Conservation (phyloP, 2,113 vertebrate species). For the Genyomyrus donnyi region DNA sequence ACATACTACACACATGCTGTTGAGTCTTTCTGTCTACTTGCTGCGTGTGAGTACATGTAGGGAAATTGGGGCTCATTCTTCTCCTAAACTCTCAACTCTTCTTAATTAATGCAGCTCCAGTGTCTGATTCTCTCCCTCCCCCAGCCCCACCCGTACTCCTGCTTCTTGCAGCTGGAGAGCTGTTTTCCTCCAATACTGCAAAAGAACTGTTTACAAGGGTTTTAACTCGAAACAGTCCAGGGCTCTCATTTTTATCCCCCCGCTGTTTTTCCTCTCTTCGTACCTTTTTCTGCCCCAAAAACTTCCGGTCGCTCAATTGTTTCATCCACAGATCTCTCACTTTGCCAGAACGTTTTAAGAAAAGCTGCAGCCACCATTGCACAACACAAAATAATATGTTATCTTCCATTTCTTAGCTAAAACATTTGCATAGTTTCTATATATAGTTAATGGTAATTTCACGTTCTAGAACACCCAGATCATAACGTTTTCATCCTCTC, state of each 20-base stretch:
- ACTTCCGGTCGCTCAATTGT: neutral
- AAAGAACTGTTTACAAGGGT: conserved; percentile 49
- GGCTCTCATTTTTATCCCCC: conserved; percentile 43
- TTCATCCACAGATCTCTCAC: conserved; percentile 30
- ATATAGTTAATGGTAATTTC: neutral
- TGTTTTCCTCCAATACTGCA: conserved; percentile 20
- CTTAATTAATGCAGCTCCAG: neutral
- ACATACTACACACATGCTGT: neutral
- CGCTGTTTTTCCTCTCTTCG: neutral
- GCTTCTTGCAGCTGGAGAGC: conserved; percentile 3
- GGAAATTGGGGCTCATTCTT: neutral
- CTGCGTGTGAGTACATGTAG: neutral
- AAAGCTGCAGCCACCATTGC: neutral
- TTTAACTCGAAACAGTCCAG: conserved; percentile 45
- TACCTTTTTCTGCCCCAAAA: neutral
- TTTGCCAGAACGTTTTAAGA: conserved; percentile 7
- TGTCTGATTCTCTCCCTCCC: neutral
- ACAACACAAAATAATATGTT: neutral
- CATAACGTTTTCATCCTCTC: neutral
- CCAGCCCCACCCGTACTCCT: neutral
- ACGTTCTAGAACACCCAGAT: neutral
- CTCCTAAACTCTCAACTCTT: neutral
- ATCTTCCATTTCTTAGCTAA: neutral
- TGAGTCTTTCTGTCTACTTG: neutral
- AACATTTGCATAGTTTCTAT: neutral